These are phyloP conservation scores for Trochalopteron elliotii DNA, from an alignment of 2,113 vertebrate genomes.

Conservation along the genomic window DNA sequence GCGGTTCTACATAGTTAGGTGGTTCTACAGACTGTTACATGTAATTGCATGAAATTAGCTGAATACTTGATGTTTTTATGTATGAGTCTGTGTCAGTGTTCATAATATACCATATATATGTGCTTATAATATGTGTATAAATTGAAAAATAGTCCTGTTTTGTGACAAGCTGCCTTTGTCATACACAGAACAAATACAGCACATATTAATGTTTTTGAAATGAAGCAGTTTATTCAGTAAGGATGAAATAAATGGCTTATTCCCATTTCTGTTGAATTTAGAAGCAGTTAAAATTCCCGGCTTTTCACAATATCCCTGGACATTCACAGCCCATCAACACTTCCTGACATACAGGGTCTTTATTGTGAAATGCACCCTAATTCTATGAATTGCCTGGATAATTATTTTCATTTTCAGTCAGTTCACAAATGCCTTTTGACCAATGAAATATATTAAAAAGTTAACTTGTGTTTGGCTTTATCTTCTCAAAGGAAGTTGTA, in stretches of 20 bases:
- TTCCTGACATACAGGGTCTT: neutral
- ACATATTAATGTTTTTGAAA: neutral
- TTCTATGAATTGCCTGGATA: neutral
- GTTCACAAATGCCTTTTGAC: neutral
- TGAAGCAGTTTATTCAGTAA: neutral
- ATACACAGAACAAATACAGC: neutral
- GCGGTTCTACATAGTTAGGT: no score
- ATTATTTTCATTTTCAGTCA: neutral
- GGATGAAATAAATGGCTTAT: neutral
- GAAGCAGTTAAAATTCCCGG: neutral
- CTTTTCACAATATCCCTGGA: neutral
- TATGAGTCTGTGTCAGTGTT: neutral
- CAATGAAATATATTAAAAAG: neutral
- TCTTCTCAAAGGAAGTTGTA: neutral
- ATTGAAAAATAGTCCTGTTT: neutral
- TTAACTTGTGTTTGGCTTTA: neutral
- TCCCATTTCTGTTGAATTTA: neutral
- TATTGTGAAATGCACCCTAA: neutral
- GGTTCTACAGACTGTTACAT: neutral
- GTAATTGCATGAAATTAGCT: neutral
- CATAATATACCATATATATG: neutral
- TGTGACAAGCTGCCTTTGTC: neutral
- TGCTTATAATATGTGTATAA: neutral
- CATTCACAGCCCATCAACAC: neutral
- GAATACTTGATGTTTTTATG: neutral